Conservation (phyloP, 2,113 vertebrate species). For the human region GRCh38 chr5:22268501-22269000, state of each 20-base stretch:
- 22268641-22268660: neutral
- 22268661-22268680: neutral
- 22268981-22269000: rapidly evolving
- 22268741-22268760: neutral
- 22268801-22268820: neutral
- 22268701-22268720: neutral
- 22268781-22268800: neutral
- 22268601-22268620: neutral
- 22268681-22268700: neutral
- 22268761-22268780: neutral
- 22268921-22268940: neutral
- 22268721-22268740: neutral
- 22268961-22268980: rapidly evolving
- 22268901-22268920: rapidly evolving
- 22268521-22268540: neutral
- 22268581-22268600: neutral
- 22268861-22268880: neutral
- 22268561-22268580: neutral
- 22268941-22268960: neutral
- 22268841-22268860: neutral
- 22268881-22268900: neutral
- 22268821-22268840: neutral
- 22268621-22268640: neutral
- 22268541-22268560: neutral
- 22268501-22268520: neutral